phyloP scores from a whole-genome alignment of 2,113 vertebrate species.

The Chionis minor region DNA sequence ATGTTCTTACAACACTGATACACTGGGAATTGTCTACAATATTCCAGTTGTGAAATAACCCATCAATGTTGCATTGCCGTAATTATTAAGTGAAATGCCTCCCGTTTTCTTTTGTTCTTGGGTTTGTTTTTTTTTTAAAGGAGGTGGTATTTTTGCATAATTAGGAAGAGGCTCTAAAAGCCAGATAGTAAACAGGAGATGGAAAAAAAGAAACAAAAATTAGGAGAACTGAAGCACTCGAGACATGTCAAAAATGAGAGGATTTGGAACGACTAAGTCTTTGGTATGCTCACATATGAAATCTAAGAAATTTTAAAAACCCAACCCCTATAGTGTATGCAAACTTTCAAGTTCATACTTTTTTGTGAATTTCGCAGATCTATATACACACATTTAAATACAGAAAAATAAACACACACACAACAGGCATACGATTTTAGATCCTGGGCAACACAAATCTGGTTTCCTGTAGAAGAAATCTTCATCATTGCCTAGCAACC shows the following conservation, averaged over 20 bases:
- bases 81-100: neutral
- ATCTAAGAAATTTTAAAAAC: neutral
- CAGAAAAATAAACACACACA: neutral
- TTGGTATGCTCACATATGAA: neutral
- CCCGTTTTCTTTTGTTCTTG: neutral
- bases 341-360: neutral
- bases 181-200: neutral
- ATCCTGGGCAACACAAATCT: slow-evolving; percentile 19
- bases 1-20: neutral
- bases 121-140: neutral
- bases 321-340: neutral
- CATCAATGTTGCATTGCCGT: neutral
- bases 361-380: neutral
- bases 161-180: neutral
- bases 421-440: neutral
- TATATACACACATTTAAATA: neutral
- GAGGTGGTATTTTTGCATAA: neutral
- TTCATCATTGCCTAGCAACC: slow-evolving; percentile 51
- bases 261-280: neutral
- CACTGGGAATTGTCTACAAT: neutral
- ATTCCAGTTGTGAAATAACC: neutral
- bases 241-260: neutral
- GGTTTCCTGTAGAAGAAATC: slow-evolving; percentile 20
- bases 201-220: neutral
- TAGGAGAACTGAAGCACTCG: neutral